Evolutionary conservation across 1,140 invertebrate genomes (phyloP).

Genomic region (Orius laevigatus): DNA sequence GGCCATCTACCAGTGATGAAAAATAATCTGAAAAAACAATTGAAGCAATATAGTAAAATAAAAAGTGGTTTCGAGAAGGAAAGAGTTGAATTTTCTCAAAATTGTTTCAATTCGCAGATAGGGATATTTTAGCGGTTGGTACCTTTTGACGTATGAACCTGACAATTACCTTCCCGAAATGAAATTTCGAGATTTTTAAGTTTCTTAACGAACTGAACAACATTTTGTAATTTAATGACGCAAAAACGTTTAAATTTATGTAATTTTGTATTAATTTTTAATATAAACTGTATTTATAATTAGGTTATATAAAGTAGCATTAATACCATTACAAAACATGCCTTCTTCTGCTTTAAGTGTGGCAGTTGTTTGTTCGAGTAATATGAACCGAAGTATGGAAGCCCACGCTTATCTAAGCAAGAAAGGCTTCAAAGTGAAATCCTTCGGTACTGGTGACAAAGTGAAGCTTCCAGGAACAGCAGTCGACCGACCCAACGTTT

Average conservation of each 20-base stretch:
- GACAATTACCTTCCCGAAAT: no score
- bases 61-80: not conserved
- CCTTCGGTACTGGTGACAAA: slow-evolving; percentile 94
- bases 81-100: no score
- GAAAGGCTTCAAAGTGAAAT: slow-evolving; percentile 90
- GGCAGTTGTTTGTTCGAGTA: no score
- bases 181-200: no score
- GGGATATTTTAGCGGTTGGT: no score
- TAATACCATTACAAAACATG: not conserved
- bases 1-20: slow-evolving; percentile 30
- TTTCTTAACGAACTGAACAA: not conserved
- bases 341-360: no score
- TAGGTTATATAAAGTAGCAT: no score
- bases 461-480: slow-evolving; percentile 93
- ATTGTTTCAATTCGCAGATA: no score
- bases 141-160: no score
- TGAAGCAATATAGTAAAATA: not conserved
- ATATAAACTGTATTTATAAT: no score
- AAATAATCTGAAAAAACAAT: slow-evolving; percentile 39
- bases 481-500: slow-evolving; percentile 90
- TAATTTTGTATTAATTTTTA: not conserved
- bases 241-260: not conserved
- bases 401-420: slow-evolving; percentile 42
- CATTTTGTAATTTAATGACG: not conserved
- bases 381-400: no score